These are phyloP conservation scores for Cygnus olor DNA, from an alignment of 2,797 vertebrate species.

Conservation along the genomic window DNA sequence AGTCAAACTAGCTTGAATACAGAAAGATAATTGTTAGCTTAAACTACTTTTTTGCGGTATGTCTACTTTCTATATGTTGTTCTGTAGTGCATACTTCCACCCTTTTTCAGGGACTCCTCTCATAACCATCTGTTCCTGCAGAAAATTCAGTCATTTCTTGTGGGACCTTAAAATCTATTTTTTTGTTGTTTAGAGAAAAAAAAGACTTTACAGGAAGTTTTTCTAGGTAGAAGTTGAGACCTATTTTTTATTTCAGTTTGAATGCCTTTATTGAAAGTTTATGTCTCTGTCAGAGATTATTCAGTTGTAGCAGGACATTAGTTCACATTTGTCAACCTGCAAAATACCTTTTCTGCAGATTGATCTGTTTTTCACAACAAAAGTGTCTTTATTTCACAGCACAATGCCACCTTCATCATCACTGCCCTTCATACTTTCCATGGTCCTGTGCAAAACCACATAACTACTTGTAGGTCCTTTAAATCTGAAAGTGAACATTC, in stretches of 20 bases:
- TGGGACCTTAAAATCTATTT: not conserved
- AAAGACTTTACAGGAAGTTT: not conserved
- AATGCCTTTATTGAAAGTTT: not conserved
- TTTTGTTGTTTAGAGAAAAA: not conserved
- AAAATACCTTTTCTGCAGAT: not conserved
- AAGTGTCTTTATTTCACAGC: not conserved
- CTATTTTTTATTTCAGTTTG: not conserved
- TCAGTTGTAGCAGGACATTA: not conserved
- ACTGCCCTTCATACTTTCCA: not conserved
- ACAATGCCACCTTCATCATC: not conserved
- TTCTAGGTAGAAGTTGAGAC: not conserved
- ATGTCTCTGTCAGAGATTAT: not conserved
- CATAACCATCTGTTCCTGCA: not conserved
- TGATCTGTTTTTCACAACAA: not conserved
- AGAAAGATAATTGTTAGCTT: not conserved
- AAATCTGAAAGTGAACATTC: not conserved
- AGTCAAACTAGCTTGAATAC: not conserved
- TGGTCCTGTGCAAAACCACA: not conserved
- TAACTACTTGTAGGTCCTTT: not conserved
- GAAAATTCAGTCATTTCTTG: not conserved
- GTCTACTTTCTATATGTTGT: not conserved
- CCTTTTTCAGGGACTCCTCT: not conserved
- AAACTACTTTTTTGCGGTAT: not conserved
- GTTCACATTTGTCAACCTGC: not conserved
- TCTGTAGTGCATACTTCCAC: not conserved